Evolutionary conservation across 2,888 invertebrate species (phyloP).

Genomic region (Erebia aethiops): DNA sequence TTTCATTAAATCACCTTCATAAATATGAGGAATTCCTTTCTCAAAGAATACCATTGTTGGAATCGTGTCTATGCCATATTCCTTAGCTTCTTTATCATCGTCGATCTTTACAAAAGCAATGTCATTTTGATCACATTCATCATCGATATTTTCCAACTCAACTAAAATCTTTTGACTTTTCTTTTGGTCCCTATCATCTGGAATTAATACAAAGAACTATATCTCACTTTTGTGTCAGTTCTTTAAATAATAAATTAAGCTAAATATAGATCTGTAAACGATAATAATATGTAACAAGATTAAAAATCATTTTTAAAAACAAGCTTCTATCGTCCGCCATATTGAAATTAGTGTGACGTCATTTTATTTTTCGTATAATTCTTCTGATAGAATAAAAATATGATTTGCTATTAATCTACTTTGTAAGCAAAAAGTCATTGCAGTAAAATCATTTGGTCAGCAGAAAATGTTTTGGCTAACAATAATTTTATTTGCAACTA

Average conservation of each 20-base stretch:
- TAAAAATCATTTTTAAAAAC: too few species aligned
- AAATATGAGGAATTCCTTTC: conserved; percentile 88
- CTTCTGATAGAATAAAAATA: too few species aligned
- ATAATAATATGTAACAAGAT: too few species aligned
- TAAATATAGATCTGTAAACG: conserved; percentile 41
- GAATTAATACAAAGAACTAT: conserved; percentile 67
- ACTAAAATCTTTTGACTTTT: conserved; percentile 92
- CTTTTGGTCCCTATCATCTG: conserved; percentile 96
- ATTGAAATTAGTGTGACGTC: too few species aligned
- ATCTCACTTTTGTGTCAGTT: conserved; percentile 81
- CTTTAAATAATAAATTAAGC: conserved; percentile 59
- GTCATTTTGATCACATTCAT: conserved; percentile 95
- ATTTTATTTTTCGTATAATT: too few species aligned
- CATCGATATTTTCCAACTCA: conserved; percentile 96
- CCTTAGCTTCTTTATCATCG: conserved; percentile 93
- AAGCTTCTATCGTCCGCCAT: too few species aligned
- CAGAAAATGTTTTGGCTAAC: too few species aligned
- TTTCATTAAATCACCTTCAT: conserved; percentile 93
- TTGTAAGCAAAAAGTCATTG: too few species aligned
- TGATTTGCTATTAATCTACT: too few species aligned
- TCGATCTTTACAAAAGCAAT: conserved; percentile 96
- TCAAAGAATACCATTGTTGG: conserved; percentile 92
- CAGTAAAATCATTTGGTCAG: too few species aligned
- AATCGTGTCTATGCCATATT: conserved; percentile 92
- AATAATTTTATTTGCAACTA: too few species aligned